Base-by-base conservation (phyloP, 2,113 vertebrate species). In the Pontoporia blainvillei region DNA sequence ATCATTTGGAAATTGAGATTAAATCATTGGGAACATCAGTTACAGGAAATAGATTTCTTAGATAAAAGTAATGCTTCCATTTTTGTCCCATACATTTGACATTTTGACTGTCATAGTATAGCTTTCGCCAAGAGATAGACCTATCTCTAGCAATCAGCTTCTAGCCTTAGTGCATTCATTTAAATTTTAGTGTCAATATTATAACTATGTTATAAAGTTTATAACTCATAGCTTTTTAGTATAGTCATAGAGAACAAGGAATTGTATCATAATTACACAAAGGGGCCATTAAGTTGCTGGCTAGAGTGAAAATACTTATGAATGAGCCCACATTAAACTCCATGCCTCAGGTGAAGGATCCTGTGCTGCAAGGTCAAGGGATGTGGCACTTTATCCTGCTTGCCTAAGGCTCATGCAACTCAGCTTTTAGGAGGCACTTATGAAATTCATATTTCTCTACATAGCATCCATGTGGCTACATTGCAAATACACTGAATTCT, bases 141-240 rank as follows among this genome's bases (percentile, higher is more conserved):
- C 44, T 83, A 54, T n/a, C 8, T 61, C 34, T 91, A 90, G 49
- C 8, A 61, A 72, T 36, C 34, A n/a, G 6, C 72, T 90, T 88
- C 31, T 36, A 95, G 61, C 6, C 39, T 69, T 31, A 8, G 21
- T 54, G 25, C 49, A 34, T 84, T 87, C 82, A 73, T 87, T 94
- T 91, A 81, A 39, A 95, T 86, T 96, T 93, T 97, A 96, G 57
- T 93, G 89, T 82, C 89, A 93, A 66, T 66, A 93, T 34, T 96
- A 54, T 61, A 75, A 72, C 85, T 86, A 9, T 84, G 67, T 90
- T 93, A 84, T 86, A 92, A 97, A 96, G 86, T 94, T 95, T 95
- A 81, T 95, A 96, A 81, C 69, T 91, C 83, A 92, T 59, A 90
- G 25, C 49, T 34, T 96, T 97, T 97, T 81, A 90, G 62, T 90